phyloP scores from a whole-genome alignment of 2,797 vertebrate genomes.

The Cyclopterus lumpus region DNA sequence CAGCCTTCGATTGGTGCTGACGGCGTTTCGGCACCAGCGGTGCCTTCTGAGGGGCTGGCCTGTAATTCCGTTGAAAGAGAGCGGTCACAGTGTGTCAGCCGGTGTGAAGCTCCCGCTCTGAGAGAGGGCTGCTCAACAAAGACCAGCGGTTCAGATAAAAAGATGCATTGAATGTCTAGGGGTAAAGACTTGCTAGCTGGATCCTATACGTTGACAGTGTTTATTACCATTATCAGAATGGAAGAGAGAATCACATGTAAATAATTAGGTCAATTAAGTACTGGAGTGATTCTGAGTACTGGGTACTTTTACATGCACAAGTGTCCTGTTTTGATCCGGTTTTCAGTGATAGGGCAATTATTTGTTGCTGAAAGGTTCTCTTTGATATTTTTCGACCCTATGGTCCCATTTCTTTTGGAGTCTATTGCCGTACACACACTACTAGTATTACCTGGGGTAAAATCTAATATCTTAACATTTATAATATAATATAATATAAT shows the following conservation, averaged over 20 bases:
- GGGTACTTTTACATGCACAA: too few relatives aligned
- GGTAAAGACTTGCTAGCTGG: not conserved
- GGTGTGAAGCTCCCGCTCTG: constrained; percentile 11
- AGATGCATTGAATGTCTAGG: not conserved
- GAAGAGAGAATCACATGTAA: not conserved
- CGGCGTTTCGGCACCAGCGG: not conserved
- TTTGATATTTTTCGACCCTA: not conserved
- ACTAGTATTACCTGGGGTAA: too few relatives aligned
- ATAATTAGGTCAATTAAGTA: not conserved
- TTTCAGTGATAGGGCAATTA: not conserved
- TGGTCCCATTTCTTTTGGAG: too few relatives aligned
- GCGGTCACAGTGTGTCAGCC: constrained; percentile 49
- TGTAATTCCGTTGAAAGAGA: constrained; percentile 54
- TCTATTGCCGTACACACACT: too few relatives aligned
- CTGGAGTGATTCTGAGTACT: too few relatives aligned
- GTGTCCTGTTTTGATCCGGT: not conserved
- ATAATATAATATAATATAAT: too few relatives aligned
- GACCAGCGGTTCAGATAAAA: not conserved
- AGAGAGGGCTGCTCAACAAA: constrained; percentile 7
- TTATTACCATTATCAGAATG: not conserved
- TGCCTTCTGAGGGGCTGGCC: constrained; percentile 30
- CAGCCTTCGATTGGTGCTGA: constrained; percentile 49
- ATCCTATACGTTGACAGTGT: not conserved
- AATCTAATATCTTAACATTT: too few relatives aligned
- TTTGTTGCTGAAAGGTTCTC: not conserved